A percentile compares a stretch with the other conserved stretches of the same genome.
phyloP scores from a whole-genome alignment of 1,140 invertebrate species.

The Calephelis virginiensis region DNA sequence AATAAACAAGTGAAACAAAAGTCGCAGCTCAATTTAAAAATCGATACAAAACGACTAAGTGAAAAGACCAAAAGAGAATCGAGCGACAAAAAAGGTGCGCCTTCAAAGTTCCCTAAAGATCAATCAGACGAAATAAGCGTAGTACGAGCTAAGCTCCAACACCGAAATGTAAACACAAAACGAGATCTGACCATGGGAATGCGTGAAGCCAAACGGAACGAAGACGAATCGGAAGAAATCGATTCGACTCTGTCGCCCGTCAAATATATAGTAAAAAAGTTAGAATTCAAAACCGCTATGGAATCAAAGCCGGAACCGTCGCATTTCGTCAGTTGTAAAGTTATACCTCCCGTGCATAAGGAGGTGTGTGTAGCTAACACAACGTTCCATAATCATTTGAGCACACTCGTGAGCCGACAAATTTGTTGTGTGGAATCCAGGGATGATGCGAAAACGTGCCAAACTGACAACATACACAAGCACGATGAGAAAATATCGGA shows the following conservation, averaged over 20 bases:
- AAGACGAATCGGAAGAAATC: slow-evolving; percentile 54
- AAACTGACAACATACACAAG: slow-evolving; percentile 58
- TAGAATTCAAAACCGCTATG: slow-evolving; percentile 68
- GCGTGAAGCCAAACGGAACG: slow-evolving; percentile 53
- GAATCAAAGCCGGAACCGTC: slow-evolving; percentile 61
- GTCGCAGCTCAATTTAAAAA: slow-evolving; percentile 61
- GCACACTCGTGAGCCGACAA: slow-evolving; percentile 71
- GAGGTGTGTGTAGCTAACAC: slow-evolving; percentile 68
- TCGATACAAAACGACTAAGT: slow-evolving; percentile 54
- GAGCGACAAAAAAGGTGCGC: slow-evolving; percentile 58
- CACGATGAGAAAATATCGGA: slow-evolving; percentile 75
- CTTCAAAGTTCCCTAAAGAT: slow-evolving; percentile 60
- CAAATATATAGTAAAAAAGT: slow-evolving; percentile 73
- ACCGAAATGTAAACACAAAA: slow-evolving; percentile 70
- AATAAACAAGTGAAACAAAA: slow-evolving; percentile 67
- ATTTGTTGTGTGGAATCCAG: slow-evolving; percentile 65
- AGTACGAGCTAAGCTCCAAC: slow-evolving; percentile 71
- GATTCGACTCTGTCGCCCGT: slow-evolving; percentile 68
- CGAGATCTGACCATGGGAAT: slow-evolving; percentile 46
- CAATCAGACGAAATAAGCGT: slow-evolving; percentile 75
- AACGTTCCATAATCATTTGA: slow-evolving; percentile 72
- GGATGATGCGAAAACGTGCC: slow-evolving; percentile 59
- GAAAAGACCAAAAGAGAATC: slow-evolving; percentile 67
- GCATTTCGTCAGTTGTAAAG: slow-evolving; percentile 67
- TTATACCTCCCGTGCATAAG: slow-evolving; percentile 70